Evolutionary conservation across 2,797 vertebrate genomes (phyloP).

Genomic region (Choloepus didactylus): DNA sequence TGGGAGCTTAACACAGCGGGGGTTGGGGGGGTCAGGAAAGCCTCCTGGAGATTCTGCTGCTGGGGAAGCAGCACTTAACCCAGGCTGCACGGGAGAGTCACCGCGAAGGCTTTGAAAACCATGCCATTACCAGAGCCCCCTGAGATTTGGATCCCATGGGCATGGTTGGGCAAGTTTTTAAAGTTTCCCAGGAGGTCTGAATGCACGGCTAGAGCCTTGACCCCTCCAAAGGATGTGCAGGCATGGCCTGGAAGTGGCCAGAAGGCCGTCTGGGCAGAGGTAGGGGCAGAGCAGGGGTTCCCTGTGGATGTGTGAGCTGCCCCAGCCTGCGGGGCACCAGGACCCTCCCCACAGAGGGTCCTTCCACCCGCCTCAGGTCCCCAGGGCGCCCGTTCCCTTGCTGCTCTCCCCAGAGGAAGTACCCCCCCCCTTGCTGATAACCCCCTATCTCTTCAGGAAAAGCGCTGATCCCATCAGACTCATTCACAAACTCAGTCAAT

Average conservation of each 20-base stretch:
- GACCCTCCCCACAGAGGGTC: background rate
- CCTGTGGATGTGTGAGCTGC: background rate
- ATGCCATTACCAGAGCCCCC: too few species aligned
- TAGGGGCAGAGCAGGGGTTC: background rate
- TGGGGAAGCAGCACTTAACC: background rate
- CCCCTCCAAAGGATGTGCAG: background rate
- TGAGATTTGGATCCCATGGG: background rate
- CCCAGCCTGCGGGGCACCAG: background rate
- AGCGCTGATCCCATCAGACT: conserved; percentile 77
- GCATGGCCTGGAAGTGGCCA: background rate
- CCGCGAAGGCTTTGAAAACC: background rate
- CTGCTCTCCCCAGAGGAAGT: conserved; percentile 17
- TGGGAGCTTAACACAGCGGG: background rate
- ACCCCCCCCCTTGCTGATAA: conserved; percentile 17
- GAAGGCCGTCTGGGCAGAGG: background rate
- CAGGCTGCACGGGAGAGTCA: background rate
- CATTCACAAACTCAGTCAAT: conserved; percentile 79
- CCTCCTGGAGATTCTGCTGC: background rate
- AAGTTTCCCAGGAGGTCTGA: background rate
- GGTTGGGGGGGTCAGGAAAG: background rate
- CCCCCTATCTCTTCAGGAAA: conserved; percentile 76
- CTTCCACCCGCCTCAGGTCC: background rate
- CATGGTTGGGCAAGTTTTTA: background rate
- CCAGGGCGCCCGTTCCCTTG: background rate
- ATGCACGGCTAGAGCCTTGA: background rate